phyloP scores from a whole-genome alignment of 2,113 vertebrate species.

The Tachysurus vachellii region DNA sequence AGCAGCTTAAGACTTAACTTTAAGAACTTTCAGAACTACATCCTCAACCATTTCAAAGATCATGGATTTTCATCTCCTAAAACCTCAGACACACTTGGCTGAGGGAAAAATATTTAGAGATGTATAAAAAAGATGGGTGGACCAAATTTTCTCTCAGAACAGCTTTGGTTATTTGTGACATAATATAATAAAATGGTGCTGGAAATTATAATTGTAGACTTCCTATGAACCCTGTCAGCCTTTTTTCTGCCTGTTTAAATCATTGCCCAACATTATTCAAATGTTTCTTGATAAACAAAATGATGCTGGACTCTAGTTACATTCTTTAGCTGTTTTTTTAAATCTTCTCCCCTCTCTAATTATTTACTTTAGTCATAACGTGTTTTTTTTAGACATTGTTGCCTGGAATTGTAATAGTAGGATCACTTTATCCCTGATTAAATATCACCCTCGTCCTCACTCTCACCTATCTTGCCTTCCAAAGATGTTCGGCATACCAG shows the following conservation, averaged over 20 bases:
- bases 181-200: not conserved
- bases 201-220: not conserved
- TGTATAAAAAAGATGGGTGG: not conserved
- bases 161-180: not conserved
- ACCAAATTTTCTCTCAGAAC: not conserved
- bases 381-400: constrained; percentile 60
- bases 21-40: not conserved
- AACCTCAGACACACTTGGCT: not conserved
- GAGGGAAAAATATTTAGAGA: not conserved
- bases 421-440: constrained; percentile 72
- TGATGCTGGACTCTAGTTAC: no score
- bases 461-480: constrained; percentile 68
- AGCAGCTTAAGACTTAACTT: not conserved
- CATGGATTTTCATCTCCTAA: not conserved
- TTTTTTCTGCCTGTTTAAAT: not conserved
- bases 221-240: not conserved
- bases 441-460: constrained; percentile 68
- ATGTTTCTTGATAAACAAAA: not conserved
- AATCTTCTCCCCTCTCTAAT: constrained; percentile 62
- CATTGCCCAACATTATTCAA: not conserved
- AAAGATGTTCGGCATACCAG: constrained; percentile 79
- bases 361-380: constrained; percentile 64
- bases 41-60: not conserved
- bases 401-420: constrained; percentile 62
- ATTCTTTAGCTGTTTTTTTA: no score